A percentile compares a stretch with the other conserved stretches of the same genome.
Conservation (phyloP, 2,888 invertebrate genomes). For the Plutella xylostella region DNA sequence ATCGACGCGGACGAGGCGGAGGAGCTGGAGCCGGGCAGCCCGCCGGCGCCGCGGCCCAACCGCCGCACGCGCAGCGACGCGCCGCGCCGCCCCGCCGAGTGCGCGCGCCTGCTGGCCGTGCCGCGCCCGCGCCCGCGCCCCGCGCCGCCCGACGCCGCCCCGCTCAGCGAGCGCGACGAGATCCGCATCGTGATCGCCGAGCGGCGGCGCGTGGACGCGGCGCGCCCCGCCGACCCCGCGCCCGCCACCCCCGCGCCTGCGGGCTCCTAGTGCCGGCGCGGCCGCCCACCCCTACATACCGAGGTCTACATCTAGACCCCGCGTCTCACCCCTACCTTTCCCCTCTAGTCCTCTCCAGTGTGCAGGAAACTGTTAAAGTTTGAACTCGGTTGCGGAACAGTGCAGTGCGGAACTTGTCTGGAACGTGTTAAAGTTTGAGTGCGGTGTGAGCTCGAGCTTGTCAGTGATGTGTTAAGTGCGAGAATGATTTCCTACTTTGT, state of each 20-base stretch:
- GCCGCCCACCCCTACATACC: slow-evolving; percentile 65
- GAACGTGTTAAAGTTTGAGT: neutral
- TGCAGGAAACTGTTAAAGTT: slow-evolving; percentile 39
- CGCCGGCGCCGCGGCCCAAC: slow-evolving; percentile 60
- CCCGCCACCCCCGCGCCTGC: neutral
- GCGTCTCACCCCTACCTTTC: slow-evolving; percentile 23
- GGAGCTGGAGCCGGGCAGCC: slow-evolving; percentile 58
- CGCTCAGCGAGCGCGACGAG: slow-evolving; percentile 59
- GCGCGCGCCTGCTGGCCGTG: slow-evolving; percentile 50
- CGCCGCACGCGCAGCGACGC: slow-evolving; percentile 55
- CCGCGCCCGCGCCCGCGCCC: slow-evolving; percentile 35
- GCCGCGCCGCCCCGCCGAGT: slow-evolving; percentile 47
- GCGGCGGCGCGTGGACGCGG: slow-evolving; percentile 67
- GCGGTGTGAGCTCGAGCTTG: neutral
- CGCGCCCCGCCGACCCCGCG: slow-evolving; percentile 23
- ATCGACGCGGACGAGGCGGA: slow-evolving; percentile 71
- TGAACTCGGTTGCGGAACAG: slow-evolving; percentile 49
- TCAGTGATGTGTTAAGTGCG: slow-evolving; percentile 26
- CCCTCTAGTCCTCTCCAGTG: slow-evolving; percentile 28
- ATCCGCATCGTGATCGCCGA: slow-evolving; percentile 73
- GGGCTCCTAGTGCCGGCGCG: slow-evolving; percentile 63
- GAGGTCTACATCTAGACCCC: slow-evolving; percentile 58
- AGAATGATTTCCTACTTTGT: slow-evolving; percentile 27
- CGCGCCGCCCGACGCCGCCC: slow-evolving; percentile 34
- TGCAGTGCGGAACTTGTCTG: neutral